phyloP scores from a whole-genome alignment of 2,797 vertebrate genomes.

The Darevskia nairensis region DNA sequence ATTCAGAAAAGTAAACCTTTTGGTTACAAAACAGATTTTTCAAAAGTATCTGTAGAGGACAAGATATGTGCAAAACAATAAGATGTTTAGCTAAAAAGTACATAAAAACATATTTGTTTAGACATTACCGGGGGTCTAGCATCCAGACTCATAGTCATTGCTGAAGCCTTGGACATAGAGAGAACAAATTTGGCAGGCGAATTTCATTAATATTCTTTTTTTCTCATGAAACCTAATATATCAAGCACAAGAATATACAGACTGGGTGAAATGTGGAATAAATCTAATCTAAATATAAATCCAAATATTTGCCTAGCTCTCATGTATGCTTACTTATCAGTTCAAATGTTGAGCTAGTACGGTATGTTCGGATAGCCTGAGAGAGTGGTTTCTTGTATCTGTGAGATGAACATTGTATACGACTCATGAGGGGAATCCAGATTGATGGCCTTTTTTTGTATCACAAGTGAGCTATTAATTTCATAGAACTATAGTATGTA shows the following conservation, averaged over 20 bases:
- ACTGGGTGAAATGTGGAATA: not conserved
- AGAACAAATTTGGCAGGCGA: not conserved
- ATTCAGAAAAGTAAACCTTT: not conserved
- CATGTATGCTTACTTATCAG: not conserved
- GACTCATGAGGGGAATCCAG: not conserved
- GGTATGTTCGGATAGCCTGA: not conserved
- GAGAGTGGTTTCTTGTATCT: not conserved
- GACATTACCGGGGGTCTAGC: not conserved
- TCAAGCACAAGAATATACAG: not conserved
- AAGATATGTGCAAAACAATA: not conserved
- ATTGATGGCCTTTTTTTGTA: not conserved
- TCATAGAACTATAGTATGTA: not conserved
- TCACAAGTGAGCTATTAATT: not conserved
- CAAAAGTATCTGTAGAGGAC: not conserved
- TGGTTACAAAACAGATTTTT: constrained; percentile 10
- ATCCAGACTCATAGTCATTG: not conserved
- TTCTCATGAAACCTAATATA: not conserved
- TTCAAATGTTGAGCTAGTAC: not conserved
- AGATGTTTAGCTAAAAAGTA: not conserved
- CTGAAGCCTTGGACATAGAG: not conserved
- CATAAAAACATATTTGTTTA: not conserved
- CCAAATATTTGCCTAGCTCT: not conserved
- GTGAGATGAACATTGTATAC: not conserved
- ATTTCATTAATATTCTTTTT: constrained; percentile 3
- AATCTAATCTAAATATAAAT: not conserved